A percentile compares a stretch with the other conserved stretches of the same genome.
These are phyloP conservation scores for Drosophila quinaria DNA, from an alignment of 2,888 invertebrate species.

Conservation along the genomic window DNA sequence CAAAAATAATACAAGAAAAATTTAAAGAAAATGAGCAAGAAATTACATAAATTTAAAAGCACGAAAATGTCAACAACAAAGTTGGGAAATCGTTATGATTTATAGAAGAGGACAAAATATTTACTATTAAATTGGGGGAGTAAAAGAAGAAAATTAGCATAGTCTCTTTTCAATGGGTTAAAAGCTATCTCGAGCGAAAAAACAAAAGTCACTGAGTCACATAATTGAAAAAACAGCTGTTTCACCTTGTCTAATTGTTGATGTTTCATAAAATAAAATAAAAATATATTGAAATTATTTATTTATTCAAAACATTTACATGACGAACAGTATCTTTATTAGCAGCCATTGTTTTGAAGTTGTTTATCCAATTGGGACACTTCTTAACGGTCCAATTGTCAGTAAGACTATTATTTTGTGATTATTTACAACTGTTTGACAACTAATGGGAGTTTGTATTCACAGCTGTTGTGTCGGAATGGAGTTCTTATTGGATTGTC, in stretches of 20 bases:
- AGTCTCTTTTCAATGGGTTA: background rate
- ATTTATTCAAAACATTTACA: background rate
- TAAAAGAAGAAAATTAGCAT: background rate
- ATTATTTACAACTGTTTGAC: constrained; percentile 30
- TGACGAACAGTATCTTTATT: constrained; percentile 7
- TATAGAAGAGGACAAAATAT: constrained; percentile 7
- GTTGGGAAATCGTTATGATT: constrained; percentile 26
- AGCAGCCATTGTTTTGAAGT: background rate
- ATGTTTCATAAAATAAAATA: background rate
- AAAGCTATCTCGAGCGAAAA: background rate
- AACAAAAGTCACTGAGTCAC: background rate
- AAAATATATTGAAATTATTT: background rate
- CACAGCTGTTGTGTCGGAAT: constrained; percentile 37
- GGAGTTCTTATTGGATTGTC: constrained; percentile 8
- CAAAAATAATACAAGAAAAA: constrained; percentile 38
- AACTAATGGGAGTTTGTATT: constrained; percentile 33
- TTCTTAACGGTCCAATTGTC: constrained; percentile 9
- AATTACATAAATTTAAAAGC: constrained; percentile 36
- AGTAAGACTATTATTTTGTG: constrained; percentile 22
- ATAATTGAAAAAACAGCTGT: constrained; percentile 7
- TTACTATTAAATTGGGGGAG: background rate
- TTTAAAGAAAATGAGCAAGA: constrained; percentile 28
- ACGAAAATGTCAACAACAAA: constrained; percentile 33
- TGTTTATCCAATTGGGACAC: constrained; percentile 31
- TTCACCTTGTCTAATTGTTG: background rate